These are phyloP conservation scores for Bombus pascuorum DNA, from an alignment of 1,140 invertebrate species.

Conservation along the genomic window DNA sequence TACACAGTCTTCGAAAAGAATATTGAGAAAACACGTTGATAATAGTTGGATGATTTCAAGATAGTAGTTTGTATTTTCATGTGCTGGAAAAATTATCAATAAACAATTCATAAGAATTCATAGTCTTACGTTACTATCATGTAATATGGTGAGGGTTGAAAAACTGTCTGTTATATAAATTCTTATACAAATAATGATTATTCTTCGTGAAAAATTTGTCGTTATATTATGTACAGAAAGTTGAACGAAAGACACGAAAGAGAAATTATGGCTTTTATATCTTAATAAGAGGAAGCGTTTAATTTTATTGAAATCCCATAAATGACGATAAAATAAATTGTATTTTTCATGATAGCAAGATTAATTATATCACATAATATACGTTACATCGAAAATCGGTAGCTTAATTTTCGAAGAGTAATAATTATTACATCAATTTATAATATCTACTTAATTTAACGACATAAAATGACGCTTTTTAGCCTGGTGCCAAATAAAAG, in stretches of 20 bases:
- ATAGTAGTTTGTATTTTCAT: neutral
- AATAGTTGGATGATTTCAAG: neutral
- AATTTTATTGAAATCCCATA: too few species aligned
- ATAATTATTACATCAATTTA: neutral
- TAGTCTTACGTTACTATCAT: neutral
- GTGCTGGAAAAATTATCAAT: too few species aligned
- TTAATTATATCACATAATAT: neutral
- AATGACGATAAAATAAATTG: neutral
- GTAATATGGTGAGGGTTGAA: fast-evolving
- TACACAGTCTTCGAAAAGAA: neutral
- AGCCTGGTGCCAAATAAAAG: too few species aligned
- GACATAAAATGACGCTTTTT: too few species aligned
- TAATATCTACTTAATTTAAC: neutral
- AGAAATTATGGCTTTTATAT: too few species aligned
- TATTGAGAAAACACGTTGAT: neutral
- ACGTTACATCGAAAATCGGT: neutral
- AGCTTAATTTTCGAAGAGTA: neutral
- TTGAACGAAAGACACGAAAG: too few species aligned
- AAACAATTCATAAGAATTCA: too few species aligned
- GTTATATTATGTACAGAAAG: neutral
- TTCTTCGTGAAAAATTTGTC: neutral
- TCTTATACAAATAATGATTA: neutral
- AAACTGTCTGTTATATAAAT: neutral
- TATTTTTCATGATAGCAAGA: neutral
- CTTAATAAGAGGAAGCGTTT: too few species aligned